Percentiles rank a stretch among this genome's conserved stretches.
These are phyloP conservation scores for Ormia ochracea DNA, from an alignment of 2,888 invertebrate genomes.

Conservation along the genomic window DNA sequence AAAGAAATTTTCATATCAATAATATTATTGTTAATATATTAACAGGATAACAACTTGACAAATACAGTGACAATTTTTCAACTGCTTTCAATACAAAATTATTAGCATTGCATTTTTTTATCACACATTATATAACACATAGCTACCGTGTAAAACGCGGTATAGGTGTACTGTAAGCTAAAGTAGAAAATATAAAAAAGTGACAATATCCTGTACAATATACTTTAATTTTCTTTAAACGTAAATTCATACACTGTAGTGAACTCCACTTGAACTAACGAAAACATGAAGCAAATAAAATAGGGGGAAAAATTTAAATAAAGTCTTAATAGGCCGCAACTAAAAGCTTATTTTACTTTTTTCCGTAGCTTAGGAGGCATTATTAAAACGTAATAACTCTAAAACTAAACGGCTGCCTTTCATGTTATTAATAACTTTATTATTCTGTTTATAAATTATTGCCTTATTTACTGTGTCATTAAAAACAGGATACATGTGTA, in stretches of 20 bases:
- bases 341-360: neutral
- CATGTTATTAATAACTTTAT: constrained; percentile 3
- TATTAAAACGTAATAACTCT: neutral
- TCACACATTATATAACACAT: too few species aligned
- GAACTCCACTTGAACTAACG: neutral
- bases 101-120: too few species aligned
- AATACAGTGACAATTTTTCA: too few species aligned
- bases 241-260: neutral
- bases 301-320: neutral
- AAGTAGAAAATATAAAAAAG: neutral
- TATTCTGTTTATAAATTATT: neutral
- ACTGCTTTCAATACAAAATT: too few species aligned
- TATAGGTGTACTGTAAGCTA: neutral
- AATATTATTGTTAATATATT: too few species aligned
- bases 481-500: too few species aligned
- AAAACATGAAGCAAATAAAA: neutral
- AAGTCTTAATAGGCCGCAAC: neutral
- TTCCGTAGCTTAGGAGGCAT: neutral
- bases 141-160: too few species aligned
- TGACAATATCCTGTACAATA: neutral
- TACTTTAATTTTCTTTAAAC: neutral
- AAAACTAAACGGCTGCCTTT: neutral
- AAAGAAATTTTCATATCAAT: too few species aligned
- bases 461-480: neutral
- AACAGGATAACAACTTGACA: too few species aligned